Percentiles rank a stretch among this genome's conserved stretches.
phyloP scores from a whole-genome alignment of 2,797 vertebrate genomes.

The Naso thynnoides region DNA sequence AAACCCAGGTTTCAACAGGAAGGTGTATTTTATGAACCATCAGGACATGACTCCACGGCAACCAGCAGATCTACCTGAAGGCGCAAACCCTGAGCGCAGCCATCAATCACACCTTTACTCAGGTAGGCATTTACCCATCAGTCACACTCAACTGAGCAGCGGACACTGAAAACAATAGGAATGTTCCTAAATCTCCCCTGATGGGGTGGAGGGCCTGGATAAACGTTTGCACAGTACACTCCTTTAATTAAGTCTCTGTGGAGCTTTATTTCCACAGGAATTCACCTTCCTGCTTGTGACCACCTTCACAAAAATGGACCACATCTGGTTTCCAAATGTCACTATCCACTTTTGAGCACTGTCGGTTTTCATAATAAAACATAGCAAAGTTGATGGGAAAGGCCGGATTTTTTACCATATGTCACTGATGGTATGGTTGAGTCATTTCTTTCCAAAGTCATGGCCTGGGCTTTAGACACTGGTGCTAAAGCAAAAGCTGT shows the following conservation, averaged over 20 bases:
- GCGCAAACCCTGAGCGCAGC: constrained; percentile 64
- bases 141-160: constrained; percentile 75
- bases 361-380: constrained; percentile 49
- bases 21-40: constrained; percentile 38
- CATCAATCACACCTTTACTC: constrained; percentile 81
- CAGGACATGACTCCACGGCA: constrained; percentile 31
- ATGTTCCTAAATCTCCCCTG: constrained; percentile 72
- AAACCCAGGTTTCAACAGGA: constrained; percentile 43
- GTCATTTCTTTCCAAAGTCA: constrained; percentile 63
- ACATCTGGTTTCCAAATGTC: constrained; percentile 76
- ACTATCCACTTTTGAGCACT: constrained; percentile 42
- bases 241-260: constrained; percentile 78
- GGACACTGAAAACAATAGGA: constrained; percentile 75
- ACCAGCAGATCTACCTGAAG: constrained; percentile 64
- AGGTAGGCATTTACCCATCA: constrained; percentile 81
- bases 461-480: constrained; percentile 35
- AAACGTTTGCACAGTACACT: constrained; percentile 79
- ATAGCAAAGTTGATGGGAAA: constrained; percentile 38
- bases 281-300: constrained; percentile 69
- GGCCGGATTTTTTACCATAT: constrained; percentile 27
- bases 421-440: constrained; percentile 49
- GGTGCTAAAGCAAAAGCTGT: constrained; percentile 40
- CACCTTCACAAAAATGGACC: constrained; percentile 57
- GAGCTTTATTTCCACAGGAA: constrained; percentile 79
- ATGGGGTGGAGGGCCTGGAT: constrained; percentile 70